These are phyloP conservation scores for Ornithoptera priamus DNA, from an alignment of 2,888 invertebrate genomes.

Conservation along the genomic window DNA sequence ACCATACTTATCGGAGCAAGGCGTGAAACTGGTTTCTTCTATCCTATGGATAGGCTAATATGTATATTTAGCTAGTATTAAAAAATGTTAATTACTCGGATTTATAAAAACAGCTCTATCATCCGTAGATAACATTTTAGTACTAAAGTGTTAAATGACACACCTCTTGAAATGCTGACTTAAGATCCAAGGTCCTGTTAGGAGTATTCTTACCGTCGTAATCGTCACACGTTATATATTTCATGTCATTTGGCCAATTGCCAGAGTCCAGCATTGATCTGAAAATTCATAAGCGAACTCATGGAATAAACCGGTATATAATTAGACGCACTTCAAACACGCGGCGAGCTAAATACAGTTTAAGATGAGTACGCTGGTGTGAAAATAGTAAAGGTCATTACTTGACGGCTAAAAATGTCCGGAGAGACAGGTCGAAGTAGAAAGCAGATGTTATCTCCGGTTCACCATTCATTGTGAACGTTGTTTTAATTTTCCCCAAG, in stretches of 20 bases:
- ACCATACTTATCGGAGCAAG: slow-evolving; percentile 1
- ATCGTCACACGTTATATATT: slow-evolving; percentile 88
- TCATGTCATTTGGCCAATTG: slow-evolving; percentile 86
- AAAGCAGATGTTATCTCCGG: slow-evolving; percentile 90
- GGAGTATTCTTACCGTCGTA: slow-evolving; percentile 89
- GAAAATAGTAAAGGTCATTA: slow-evolving; percentile 71
- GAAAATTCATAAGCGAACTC: slow-evolving; percentile 67
- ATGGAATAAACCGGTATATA: slow-evolving; percentile 68
- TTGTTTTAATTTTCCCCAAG: slow-evolving; percentile 84
- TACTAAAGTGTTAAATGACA: slow-evolving; percentile 29
- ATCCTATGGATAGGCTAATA: slow-evolving; percentile 1
- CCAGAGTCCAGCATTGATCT: slow-evolving; percentile 86
- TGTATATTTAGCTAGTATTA: background rate
- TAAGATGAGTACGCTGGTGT: slow-evolving; percentile 47
- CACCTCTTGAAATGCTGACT: slow-evolving; percentile 84
- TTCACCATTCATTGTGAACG: slow-evolving; percentile 85
- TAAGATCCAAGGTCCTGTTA: slow-evolving; percentile 85
- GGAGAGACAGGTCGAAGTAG: slow-evolving; percentile 91
- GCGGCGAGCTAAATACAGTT: slow-evolving; percentile 52
- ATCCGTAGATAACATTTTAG: background rate
- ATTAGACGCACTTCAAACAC: slow-evolving; percentile 60
- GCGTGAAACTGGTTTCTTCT: slow-evolving; percentile 5
- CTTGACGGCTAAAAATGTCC: slow-evolving; percentile 87
- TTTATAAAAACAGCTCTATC: background rate
- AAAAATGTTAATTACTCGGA: background rate